Evolutionary conservation across 2,113 vertebrate species (phyloP), one percentile per base, ranked within the genome.

Genomic region (Embiotoca jacksoni): DNA sequence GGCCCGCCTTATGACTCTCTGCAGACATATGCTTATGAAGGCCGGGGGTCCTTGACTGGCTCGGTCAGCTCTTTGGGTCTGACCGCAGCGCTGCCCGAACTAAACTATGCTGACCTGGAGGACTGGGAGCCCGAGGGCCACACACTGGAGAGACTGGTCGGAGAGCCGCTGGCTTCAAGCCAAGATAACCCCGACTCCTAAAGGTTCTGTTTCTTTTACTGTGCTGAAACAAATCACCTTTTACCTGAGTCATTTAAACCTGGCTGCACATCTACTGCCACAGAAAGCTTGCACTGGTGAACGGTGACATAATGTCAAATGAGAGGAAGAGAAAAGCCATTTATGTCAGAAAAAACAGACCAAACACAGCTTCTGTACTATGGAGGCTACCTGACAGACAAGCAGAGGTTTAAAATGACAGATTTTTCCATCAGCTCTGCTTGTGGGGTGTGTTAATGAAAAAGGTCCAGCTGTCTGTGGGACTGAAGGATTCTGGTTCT

Each of bases 21-120:
- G 61, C 97, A 98, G 90, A 98, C 97, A 37, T 98, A 97, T 0
- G 96, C 97, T 15, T 98, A 98, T 4, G 97, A 98, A 82, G 97
- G 97, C 32, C 93, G 92, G 11, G 93, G 96, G 14, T 98, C 97
- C 3, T 94, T 95, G 68, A 89, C 95, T 0, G 97, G 97, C 3
- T 98, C 97, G 8, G 95, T 98, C 88, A 98, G 97, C 88, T 97
- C 97, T 0, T 88, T 98, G 87, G 97, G 97, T 86, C 95, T 97
- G 59, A 93, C 93, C 1, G 93, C 92, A 0, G 94, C 94, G n/a
- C 91, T 94, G 1, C 95, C 96, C 2, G 97, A 98, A 71, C 93
- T 97, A 83, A 96, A 96, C 88, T 96, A 95, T 84, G 93, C 91
- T 33, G 96, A 96, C 80, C 91, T 97, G 83, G 96, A 95, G 57